phyloP scores from a whole-genome alignment of 2,113 vertebrate species.

The Heptranchias perlo region DNA sequence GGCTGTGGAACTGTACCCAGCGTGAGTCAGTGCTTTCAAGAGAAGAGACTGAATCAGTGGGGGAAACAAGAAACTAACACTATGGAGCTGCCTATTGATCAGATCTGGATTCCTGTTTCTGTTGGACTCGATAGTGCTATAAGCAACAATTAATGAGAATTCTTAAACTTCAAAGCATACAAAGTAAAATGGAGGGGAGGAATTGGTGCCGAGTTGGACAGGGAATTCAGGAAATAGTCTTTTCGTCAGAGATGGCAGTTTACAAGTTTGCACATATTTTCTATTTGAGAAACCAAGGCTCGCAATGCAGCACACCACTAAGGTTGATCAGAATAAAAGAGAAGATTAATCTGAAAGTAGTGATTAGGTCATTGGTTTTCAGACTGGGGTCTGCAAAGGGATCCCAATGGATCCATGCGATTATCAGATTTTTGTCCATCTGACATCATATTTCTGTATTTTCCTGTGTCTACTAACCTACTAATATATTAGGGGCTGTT shows the following conservation, averaged over 20 bases:
- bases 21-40: too few species aligned
- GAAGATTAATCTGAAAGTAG: not conserved
- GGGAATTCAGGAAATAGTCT: not conserved
- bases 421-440: not conserved
- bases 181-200: not conserved
- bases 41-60: too few species aligned
- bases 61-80: too few species aligned
- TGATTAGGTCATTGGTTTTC: not conserved
- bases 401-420: not conserved
- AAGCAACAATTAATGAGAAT: not conserved
- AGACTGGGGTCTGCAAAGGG: not conserved
- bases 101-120: not conserved
- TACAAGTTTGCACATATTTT: not conserved
- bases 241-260: not conserved
- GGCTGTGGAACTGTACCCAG: not conserved
- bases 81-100: not conserved
- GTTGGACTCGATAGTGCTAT: not conserved
- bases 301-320: too few species aligned
- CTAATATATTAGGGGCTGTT: not conserved
- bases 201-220: not conserved
- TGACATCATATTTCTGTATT: not conserved
- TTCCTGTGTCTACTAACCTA: not conserved
- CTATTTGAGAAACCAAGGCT: not conserved
- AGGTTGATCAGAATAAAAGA: not conserved
- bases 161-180: not conserved